Conservation (phyloP, 2,113 vertebrate species). For the Ciconia stormi region DNA sequence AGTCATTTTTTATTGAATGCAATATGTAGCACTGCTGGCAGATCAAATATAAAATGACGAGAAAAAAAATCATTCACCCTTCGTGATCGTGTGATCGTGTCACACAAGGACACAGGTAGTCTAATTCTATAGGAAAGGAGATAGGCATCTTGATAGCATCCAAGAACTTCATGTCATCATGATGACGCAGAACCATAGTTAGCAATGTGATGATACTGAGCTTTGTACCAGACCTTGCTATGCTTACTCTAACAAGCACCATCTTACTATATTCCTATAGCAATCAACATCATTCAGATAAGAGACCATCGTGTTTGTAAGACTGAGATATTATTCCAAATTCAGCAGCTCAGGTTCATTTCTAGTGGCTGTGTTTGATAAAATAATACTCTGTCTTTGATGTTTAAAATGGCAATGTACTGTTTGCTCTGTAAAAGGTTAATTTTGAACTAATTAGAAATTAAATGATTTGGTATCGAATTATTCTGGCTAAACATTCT, state of each 20-base stretch:
- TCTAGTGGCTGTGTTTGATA: not conserved
- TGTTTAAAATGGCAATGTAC: not conserved
- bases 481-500: not conserved
- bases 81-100: not conserved
- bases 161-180: fast-evolving
- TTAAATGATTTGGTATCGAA: not conserved
- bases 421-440: not conserved
- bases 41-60: not conserved
- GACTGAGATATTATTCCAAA: not conserved
- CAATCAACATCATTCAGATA: not conserved
- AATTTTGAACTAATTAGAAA: not conserved
- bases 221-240: not conserved
- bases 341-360: not conserved
- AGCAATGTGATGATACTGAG: not conserved
- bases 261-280: not conserved
- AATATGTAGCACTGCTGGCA: not conserved
- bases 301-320: not conserved
- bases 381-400: not conserved
- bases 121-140: not conserved
- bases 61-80: not conserved
- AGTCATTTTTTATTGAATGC: not conserved
- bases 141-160: not conserved
- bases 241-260: not conserved
- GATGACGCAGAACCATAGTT: not conserved
- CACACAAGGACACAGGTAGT: not conserved